Conservation (phyloP, 2,797 vertebrate genomes). For the Spinus olivaceus region DNA sequence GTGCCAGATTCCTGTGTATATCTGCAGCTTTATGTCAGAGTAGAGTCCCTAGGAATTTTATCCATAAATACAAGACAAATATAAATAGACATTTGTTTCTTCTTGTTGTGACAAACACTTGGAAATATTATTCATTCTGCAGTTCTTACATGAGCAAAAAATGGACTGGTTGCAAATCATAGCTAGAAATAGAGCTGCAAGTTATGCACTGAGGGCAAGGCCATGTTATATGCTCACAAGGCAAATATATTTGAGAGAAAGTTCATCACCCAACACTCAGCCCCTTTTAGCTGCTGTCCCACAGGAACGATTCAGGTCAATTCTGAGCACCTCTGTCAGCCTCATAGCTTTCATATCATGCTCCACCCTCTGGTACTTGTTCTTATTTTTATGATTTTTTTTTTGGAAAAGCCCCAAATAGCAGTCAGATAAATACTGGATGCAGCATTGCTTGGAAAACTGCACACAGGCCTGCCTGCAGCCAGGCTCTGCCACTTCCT, state of each 20-base stretch:
- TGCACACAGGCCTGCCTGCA: background rate
- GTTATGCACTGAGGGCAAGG: background rate
- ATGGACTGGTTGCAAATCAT: background rate
- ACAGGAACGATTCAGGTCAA: accelerated
- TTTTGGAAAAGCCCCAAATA: background rate
- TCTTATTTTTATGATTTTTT: background rate
- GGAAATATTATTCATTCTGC: background rate
- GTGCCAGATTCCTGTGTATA: background rate
- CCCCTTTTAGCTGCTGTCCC: background rate
- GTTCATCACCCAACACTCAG: background rate
- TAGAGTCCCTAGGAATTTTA: background rate
- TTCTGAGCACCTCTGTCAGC: background rate
- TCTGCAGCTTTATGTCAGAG: background rate
- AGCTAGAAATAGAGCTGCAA: background rate
- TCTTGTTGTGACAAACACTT: background rate
- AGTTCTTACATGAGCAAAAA: background rate
- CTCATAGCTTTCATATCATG: background rate
- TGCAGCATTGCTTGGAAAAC: background rate
- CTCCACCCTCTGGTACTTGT: background rate
- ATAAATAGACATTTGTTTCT: background rate
- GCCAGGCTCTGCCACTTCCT: background rate
- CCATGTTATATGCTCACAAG: background rate
- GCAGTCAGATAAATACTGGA: background rate
- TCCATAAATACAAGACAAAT: background rate
- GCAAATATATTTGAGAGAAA: background rate